Conservation (phyloP, 2,113 vertebrate species). For the Anhinga anhinga region DNA sequence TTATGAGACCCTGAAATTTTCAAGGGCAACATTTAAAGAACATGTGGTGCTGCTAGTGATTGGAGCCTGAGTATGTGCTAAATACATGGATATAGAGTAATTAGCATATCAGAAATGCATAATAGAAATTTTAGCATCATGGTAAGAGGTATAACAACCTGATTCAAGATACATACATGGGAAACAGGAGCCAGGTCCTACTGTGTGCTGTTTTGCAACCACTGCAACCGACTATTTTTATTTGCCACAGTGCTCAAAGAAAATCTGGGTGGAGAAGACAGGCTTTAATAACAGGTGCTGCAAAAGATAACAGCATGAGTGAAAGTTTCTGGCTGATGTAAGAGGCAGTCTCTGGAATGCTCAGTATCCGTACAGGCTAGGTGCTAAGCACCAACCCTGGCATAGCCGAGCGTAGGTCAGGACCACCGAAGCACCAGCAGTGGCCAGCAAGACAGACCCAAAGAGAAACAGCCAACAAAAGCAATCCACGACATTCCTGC, state of each 20-base stretch:
- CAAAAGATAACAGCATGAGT: not conserved
- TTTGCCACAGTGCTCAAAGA: conserved; percentile 9
- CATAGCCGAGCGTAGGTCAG: not conserved
- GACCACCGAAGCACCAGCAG: not conserved
- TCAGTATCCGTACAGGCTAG: not conserved
- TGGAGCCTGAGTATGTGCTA: not conserved
- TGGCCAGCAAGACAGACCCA: not conserved
- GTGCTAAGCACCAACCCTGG: not conserved
- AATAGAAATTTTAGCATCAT: not conserved
- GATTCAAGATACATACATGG: not conserved
- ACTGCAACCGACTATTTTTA: not conserved
- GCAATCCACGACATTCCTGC: not conserved
- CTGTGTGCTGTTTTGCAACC: not conserved
- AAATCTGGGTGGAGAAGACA: conserved; percentile 25
- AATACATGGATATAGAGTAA: not conserved
- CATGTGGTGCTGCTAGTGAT: not conserved
- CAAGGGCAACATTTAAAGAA: not conserved
- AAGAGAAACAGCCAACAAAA: not conserved
- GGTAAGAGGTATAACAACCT: not conserved
- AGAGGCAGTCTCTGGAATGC: not conserved
- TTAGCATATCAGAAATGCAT: not conserved
- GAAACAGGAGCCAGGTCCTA: not conserved
- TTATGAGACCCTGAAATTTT: not conserved
- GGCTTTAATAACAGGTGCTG: conserved; percentile 36
- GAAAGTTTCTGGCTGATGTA: not conserved